Conservation (phyloP, 2,113 vertebrate genomes). For the Parus major region DNA sequence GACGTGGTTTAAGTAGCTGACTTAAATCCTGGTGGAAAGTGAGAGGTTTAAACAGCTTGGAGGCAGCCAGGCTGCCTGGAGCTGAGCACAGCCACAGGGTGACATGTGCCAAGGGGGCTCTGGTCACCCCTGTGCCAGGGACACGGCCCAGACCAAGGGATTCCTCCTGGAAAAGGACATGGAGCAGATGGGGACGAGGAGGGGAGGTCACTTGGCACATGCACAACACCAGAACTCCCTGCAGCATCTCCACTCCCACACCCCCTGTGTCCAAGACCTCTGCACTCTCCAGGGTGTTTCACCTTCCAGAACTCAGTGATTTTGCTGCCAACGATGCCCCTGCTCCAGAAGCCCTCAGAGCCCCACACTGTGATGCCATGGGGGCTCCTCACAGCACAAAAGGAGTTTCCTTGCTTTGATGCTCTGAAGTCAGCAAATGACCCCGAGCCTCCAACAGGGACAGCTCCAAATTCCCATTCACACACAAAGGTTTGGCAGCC, state of each 20-base stretch:
- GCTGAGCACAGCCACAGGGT: not conserved
- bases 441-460: not conserved
- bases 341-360: not conserved
- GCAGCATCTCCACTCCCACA: not conserved
- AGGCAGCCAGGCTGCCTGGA: not conserved
- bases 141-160: rapidly evolving
- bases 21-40: not conserved
- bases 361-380: rapidly evolving
- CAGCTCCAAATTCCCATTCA: not conserved
- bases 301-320: rapidly evolving
- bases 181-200: not conserved
- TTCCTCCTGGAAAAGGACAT: not conserved
- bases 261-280: not conserved
- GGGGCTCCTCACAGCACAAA: not conserved
- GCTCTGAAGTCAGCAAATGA: not conserved
- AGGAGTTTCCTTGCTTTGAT: rapidly evolving
- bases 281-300: rapidly evolving
- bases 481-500: not conserved
- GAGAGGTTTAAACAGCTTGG: not conserved
- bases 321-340: not conserved
- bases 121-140: not conserved
- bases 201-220: not conserved
- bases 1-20: not conserved
- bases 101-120: not conserved
- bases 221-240: not conserved